Percentiles rank a stretch among this genome's conserved stretches.
Conservation (phyloP, 2,113 vertebrate species). For the Sinocyclocheilus rhinocerous region DNA sequence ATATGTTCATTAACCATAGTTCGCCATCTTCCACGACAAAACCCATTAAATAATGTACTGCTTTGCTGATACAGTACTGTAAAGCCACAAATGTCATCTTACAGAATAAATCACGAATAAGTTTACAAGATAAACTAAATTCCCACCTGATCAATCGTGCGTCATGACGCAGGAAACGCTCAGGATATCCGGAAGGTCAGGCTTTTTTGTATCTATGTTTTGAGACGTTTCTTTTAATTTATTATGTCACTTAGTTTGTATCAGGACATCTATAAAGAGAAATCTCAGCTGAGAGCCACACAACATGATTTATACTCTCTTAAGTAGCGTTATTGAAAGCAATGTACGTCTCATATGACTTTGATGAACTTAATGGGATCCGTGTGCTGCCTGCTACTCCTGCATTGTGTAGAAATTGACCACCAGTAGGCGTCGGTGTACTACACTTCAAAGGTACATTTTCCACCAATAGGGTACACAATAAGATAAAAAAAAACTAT, state of each 20-base stretch:
- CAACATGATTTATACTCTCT: neutral
- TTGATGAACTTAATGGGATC: neutral
- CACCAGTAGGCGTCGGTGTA: conserved; percentile 14
- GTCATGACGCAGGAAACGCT: conserved; percentile 37
- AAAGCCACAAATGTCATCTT: neutral
- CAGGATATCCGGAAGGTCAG: neutral
- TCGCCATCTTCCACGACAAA: neutral
- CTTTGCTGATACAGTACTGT: neutral
- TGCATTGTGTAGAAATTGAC: neutral
- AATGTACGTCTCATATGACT: neutral
- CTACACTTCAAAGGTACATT: neutral
- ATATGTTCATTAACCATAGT: neutral
- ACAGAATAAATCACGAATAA: neutral
- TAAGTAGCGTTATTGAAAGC: neutral
- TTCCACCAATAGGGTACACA: neutral
- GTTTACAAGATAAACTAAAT: neutral
- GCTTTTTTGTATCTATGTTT: neutral
- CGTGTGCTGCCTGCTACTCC: neutral
- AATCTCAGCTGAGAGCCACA: neutral
- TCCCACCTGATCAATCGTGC: conserved; percentile 30
- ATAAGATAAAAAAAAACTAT: too few relatives aligned
- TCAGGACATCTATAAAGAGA: neutral
- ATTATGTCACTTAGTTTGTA: neutral
- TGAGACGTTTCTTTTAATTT: neutral
- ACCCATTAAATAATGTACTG: neutral